Evolutionary conservation across 2,797 vertebrate species (phyloP), one percentile per base, ranked within the genome.

Genomic region (Anisognathus igniventris): DNA sequence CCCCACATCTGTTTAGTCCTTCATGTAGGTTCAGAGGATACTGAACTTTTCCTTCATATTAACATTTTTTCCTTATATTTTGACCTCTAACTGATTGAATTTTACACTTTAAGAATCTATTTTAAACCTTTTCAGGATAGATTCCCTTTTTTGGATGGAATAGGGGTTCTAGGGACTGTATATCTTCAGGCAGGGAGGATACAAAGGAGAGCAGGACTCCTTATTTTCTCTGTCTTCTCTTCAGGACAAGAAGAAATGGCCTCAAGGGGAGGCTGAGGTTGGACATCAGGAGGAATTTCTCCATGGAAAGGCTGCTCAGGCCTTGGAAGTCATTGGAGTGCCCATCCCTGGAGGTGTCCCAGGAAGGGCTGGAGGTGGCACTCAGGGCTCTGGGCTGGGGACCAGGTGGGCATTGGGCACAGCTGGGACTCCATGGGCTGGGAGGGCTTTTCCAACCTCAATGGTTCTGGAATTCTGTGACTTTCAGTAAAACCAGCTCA

Each of bases 381-480:
- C 54, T 42, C 18, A 67, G 61, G 4, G 75, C 60, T 66, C 66
- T 87, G 51, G n/a, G 58, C 45, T 66, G 53, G 39, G 45, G 62
- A 68, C 35, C 44, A 24, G 70, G 23, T 56, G 62, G 33, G 18
- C 0, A 35, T 4, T 0, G 3, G 84, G 53, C 30, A 66, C 47
- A 61, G 70, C 31, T 35, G 5, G 64, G 27, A 10, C 27, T 50
- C 1, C 0, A 1, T 44, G 70, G 20, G 0, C 35, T 62, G 0
- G 23, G 1, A 30, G 48, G 7, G 13, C 0, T 81, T 37, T 11
- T 28, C 62, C 54, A 81, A 0, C 35, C 13, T 18, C 2, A 37
- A 0, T 2, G 27, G 12, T 4, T 2, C 61, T 60, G 30, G 6
- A 20, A 25, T 40, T 80, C 0, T 47, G 47, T 54, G 77, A 37